Evolutionary conservation across 2,888 invertebrate genomes (phyloP).

Genomic region (Coremacera marginata): DNA sequence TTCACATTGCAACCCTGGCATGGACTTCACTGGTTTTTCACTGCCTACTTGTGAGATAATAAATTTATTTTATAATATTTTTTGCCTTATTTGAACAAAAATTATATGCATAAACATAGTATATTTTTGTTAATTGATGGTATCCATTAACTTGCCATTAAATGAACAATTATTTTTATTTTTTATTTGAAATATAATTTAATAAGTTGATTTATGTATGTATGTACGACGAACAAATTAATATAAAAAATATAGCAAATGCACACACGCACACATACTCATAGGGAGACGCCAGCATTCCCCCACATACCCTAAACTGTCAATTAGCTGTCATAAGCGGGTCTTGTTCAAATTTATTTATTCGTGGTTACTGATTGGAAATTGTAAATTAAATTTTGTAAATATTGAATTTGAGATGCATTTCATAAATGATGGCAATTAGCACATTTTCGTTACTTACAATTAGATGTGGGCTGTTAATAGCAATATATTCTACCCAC

Average conservation of each 20-base stretch:
- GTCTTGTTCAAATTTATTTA: neutral
- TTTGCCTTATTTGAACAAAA: neutral
- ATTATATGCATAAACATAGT: neutral
- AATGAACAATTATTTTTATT: neutral
- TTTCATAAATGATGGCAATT: no score
- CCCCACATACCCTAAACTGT: neutral
- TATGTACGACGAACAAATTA: neutral
- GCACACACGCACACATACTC: neutral
- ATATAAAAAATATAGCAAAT: neutral
- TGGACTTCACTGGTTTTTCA: neutral
- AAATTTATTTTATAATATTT: neutral
- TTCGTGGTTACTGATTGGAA: constrained; percentile 1
- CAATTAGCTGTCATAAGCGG: constrained; percentile 9
- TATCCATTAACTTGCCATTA: neutral
- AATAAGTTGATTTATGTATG: neutral
- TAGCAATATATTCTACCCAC: no score
- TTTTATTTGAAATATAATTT: neutral
- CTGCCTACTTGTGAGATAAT: neutral
- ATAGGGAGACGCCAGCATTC: neutral
- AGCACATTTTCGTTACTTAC: no score
- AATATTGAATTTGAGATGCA: no score
- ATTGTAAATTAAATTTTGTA: neutral
- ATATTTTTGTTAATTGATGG: constrained; percentile 2
- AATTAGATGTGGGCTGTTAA: no score
- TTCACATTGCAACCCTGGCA: neutral